Evolutionary conservation across 2,888 invertebrate genomes (phyloP), one percentile per base, ranked within the genome.

Genomic region (Sesia apiformis): DNA sequence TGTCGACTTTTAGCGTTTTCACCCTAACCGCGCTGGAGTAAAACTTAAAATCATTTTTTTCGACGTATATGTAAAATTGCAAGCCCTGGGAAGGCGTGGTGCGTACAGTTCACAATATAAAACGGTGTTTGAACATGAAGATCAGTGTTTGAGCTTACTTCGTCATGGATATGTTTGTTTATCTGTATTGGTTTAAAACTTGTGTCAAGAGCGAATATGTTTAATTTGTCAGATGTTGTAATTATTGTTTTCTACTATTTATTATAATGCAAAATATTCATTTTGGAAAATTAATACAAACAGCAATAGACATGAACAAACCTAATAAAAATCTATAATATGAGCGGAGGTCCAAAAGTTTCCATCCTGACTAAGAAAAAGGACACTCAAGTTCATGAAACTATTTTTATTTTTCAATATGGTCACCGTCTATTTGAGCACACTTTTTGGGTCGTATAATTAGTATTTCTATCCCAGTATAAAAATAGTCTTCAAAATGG

Each of bases 81-180:
- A 52, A 54, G 57, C 62, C 76, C 71, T 85, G 84, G 85, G 86
- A 86, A 84, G 81, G 72, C 68, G 65, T 67, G 67, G 67, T 61
- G 62, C 64, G 75, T 75, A 70, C 72, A 74, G 80, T 87, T 85
- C 81, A 81, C 84, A 84, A 84, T 82, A 73, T 75, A 62, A 74
- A 75, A 65, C 62, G 55, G 63, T 83, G 79, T 86, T 84, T 84
- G 81, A 73, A 63, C 75, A 80, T 75, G 78, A 75, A 78, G 78
- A 84, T 84, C 74, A 69, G 64, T 74, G 63, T 82, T 75, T 77
- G 76, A 71, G 69, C 72, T 72, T 63, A 71, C 68, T 64, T 64
- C 66, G 57, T 62, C 59, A 51, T 52, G 55, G 58, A 55, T 73
- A 66, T 73, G 72, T 80, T 79, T 74, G 73, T 70, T 72, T 70